Evolutionary conservation across 1,140 invertebrate species (phyloP).

Genomic region (Pseudomyrmex cubaensis): DNA sequence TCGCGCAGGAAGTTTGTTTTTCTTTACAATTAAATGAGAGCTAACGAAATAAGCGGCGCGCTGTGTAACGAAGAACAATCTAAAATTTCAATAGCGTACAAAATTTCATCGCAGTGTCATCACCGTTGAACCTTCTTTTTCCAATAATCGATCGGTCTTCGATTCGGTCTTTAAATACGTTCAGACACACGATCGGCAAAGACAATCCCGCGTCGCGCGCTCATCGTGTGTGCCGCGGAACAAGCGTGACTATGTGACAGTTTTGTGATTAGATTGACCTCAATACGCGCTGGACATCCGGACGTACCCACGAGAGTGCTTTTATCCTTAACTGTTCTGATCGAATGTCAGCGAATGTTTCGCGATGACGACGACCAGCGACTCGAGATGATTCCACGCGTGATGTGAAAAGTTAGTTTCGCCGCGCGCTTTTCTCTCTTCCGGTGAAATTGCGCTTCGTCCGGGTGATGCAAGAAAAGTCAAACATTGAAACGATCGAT

Average conservation of each 20-base stretch:
- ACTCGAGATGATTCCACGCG: neutral
- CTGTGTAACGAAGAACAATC: neutral
- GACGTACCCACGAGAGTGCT: conserved; percentile 39
- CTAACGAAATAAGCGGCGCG: no score
- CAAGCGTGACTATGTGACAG: conserved; percentile 71
- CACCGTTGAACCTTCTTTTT: neutral
- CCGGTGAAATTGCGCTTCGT: neutral
- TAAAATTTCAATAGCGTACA: conserved; percentile 21
- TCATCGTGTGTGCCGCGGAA: conserved; percentile 49
- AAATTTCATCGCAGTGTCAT: neutral
- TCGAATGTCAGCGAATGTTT: conserved; percentile 29
- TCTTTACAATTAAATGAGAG: no score
- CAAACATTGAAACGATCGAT: neutral
- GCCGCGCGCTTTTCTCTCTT: neutral
- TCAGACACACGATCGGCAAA: conserved; percentile 24
- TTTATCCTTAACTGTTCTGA: conserved; percentile 48
- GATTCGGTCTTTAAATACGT: conserved; percentile 38
- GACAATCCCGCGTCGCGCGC: conserved; percentile 48
- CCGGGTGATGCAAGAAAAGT: neutral
- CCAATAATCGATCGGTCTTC: conserved; percentile 5
- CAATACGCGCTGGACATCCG: conserved; percentile 71
- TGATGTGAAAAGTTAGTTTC: neutral
- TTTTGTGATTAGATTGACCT: conserved; percentile 75
- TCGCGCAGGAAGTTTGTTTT: no score
- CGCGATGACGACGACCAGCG: conserved; percentile 4